phyloP scores from a whole-genome alignment of 2,113 vertebrate genomes.

The Oncorhynchus nerka region DNA sequence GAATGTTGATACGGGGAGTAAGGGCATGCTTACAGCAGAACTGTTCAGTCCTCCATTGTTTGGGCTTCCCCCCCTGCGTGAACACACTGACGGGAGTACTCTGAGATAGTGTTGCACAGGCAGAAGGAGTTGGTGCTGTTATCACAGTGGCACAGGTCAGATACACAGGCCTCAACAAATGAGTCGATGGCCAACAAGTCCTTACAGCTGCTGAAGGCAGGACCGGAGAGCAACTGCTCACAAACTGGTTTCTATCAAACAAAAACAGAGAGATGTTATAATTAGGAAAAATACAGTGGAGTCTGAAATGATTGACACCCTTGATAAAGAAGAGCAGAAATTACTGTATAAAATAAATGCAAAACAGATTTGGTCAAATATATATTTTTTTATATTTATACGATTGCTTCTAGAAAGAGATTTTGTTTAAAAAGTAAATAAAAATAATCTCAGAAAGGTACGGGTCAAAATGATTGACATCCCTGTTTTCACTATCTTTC shows the following conservation, averaged over 20 bases:
- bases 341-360: too few species aligned
- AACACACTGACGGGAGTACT: constrained; percentile 73
- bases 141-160: constrained; percentile 68
- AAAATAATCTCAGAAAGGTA: too few species aligned
- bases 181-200: constrained; percentile 47
- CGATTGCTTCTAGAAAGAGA: too few species aligned
- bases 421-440: too few species aligned
- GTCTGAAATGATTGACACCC: too few species aligned
- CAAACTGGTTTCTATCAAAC: constrained; percentile 61
- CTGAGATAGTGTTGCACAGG: constrained; percentile 70
- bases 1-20: too few species aligned
- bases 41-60: constrained; percentile 58
- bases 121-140: constrained; percentile 47
- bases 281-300: too few species aligned
- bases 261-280: background rate
- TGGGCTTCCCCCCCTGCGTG: constrained; percentile 69
- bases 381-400: too few species aligned
- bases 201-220: constrained; percentile 60
- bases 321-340: too few species aligned
- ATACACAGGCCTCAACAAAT: constrained; percentile 64
- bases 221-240: constrained; percentile 57
- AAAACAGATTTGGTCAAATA: too few species aligned
- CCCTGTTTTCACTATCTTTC: too few species aligned
- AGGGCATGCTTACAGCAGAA: constrained; percentile 66
- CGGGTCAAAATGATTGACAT: too few species aligned